Conservation (phyloP, 2,797 vertebrate genomes). For the Nyctalus aviator region DNA sequence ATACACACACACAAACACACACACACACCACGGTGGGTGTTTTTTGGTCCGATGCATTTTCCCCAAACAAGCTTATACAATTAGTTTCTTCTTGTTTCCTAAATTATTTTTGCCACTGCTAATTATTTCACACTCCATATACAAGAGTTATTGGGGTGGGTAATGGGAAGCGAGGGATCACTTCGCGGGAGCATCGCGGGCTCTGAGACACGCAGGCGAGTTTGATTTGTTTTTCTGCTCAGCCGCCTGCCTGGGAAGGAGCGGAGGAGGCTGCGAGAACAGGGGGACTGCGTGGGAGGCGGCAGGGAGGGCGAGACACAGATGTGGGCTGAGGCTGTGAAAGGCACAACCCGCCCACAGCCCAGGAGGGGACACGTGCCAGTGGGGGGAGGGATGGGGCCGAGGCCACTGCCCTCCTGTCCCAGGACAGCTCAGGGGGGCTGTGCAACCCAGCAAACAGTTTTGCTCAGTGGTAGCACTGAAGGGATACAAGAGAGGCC, state of each 20-base stretch:
- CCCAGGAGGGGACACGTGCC: not conserved
- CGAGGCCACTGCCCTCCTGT: not conserved
- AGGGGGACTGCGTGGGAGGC: not conserved
- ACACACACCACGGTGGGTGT: slow-evolving; percentile 69
- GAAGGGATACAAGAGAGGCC: not conserved
- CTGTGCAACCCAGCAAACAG: not conserved
- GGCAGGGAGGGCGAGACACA: not conserved
- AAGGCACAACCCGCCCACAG: not conserved
- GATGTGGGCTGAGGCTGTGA: not conserved
- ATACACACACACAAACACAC: too few species aligned
- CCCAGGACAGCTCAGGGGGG: not conserved
- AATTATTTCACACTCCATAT: slow-evolving; percentile 92
- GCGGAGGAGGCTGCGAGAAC: slow-evolving; percentile 18
- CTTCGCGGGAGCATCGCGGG: slow-evolving; percentile 73
- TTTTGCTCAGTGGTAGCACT: not conserved
- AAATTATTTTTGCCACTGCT: slow-evolving; percentile 90
- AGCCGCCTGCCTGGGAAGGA: slow-evolving; percentile 65
- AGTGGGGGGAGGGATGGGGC: too few species aligned
- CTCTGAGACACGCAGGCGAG: slow-evolving; percentile 83
- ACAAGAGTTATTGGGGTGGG: slow-evolving; percentile 90
- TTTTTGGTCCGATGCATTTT: slow-evolving; percentile 85
- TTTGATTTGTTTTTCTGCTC: slow-evolving; percentile 85
- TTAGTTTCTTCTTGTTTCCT: slow-evolving; percentile 90
- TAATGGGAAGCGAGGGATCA: slow-evolving; percentile 88
- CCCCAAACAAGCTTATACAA: slow-evolving; percentile 88